A percentile compares a stretch with the other conserved stretches of the same genome.
Conservation (phyloP, 1,140 invertebrate species). For the Neuroterus valhalla region DNA sequence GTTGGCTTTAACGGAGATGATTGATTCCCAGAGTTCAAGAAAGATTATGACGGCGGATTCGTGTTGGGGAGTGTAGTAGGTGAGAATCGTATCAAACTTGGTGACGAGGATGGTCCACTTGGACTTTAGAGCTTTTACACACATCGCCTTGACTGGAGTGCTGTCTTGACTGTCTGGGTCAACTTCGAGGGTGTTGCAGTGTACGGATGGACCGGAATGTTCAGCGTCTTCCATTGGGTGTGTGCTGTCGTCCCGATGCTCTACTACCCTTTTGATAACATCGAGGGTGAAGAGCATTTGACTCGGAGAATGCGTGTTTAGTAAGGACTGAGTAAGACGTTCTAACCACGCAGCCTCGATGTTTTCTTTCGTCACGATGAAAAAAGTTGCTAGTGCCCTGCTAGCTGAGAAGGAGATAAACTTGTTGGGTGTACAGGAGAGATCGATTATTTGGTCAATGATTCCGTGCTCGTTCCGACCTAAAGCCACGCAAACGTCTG, state of each 20-base stretch:
- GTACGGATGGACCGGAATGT: constrained; percentile 51
- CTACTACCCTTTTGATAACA: constrained; percentile 88
- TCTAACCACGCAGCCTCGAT: constrained; percentile 87
- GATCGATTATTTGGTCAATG: constrained; percentile 87
- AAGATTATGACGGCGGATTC: constrained; percentile 83
- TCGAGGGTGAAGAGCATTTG: constrained; percentile 88
- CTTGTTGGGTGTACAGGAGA: constrained; percentile 85
- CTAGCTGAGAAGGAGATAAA: constrained; percentile 88
- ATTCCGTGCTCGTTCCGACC: constrained; percentile 87
- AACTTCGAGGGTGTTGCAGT: constrained; percentile 81
- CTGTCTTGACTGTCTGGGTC: constrained; percentile 88
- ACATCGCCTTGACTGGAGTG: constrained; percentile 87
- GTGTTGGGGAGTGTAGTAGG: constrained; percentile 71
- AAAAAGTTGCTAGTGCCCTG: constrained; percentile 86
- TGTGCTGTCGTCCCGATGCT: constrained; percentile 89
- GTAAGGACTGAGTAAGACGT: constrained; percentile 73
- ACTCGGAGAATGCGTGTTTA: constrained; percentile 70
- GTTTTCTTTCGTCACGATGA: constrained; percentile 87
- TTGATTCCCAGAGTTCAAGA: constrained; percentile 89
- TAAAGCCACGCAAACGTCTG: constrained; percentile 86
- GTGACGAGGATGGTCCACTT: constrained; percentile 87
- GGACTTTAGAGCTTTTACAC: constrained; percentile 87
- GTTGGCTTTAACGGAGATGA: constrained; percentile 94
- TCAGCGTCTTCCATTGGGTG: constrained; percentile 85
- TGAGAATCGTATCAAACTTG: constrained; percentile 75